Conservation (phyloP, 2,113 vertebrate species). For the Probosciger aterrimus region DNA sequence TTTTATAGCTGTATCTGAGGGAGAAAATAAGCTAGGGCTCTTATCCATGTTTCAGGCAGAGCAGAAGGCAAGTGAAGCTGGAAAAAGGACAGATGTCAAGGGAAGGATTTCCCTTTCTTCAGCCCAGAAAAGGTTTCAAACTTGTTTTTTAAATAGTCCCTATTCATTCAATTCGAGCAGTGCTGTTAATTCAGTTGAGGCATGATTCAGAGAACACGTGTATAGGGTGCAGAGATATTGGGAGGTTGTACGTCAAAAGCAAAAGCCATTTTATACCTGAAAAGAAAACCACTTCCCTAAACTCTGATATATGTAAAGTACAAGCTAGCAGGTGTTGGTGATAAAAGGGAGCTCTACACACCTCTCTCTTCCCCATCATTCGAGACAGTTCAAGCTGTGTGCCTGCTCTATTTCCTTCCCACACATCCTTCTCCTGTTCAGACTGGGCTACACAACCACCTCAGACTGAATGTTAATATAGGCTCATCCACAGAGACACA, state of each 20-base stretch:
- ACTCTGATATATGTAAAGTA: background rate
- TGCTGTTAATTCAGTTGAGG: background rate
- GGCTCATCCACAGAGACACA: background rate
- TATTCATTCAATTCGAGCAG: background rate
- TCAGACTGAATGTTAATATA: fast-evolving
- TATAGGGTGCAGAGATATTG: background rate
- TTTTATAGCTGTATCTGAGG: conserved; percentile 75
- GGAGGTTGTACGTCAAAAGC: background rate
- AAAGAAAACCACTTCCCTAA: background rate
- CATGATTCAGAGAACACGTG: background rate
- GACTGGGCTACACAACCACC: background rate
- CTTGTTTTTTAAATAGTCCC: background rate
- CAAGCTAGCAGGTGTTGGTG: background rate
- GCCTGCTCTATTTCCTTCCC: background rate
- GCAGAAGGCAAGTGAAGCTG: conserved; percentile 76
- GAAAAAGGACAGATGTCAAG: conserved; percentile 84
- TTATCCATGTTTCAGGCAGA: conserved; percentile 83
- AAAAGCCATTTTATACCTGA: background rate
- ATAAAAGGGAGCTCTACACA: background rate
- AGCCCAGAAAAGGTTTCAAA: conserved; percentile 80
- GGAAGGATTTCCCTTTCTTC: conserved; percentile 82
- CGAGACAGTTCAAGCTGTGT: background rate
- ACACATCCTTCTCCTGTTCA: background rate
- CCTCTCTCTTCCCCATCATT: background rate
- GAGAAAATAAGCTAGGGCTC: conserved; percentile 85